These are phyloP conservation scores for Acipenser oxyrinchus DNA, from an alignment of 2,797 vertebrate species.

Conservation along the genomic window DNA sequence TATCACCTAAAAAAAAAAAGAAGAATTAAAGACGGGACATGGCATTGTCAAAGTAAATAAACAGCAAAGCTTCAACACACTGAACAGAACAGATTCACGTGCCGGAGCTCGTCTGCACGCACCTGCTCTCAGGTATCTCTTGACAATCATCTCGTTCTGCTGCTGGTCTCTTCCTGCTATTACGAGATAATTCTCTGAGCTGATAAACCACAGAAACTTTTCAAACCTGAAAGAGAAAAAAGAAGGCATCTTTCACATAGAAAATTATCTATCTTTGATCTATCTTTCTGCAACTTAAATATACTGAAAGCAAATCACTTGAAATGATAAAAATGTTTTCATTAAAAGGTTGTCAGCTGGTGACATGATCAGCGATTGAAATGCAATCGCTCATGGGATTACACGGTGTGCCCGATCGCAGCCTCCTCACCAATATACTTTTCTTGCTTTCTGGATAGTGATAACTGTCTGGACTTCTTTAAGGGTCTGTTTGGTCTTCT, in stretches of 20 bases:
- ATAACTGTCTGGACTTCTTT: slow-evolving; percentile 96
- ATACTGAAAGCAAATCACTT: too few species aligned
- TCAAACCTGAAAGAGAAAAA: slow-evolving; percentile 75
- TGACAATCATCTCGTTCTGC: slow-evolving; percentile 96
- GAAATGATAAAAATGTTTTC: too few species aligned
- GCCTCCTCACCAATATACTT: slow-evolving; percentile 84
- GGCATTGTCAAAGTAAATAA: not conserved
- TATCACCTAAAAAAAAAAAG: slow-evolving; percentile 64
- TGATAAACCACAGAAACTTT: slow-evolving; percentile 98
- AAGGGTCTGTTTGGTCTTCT: slow-evolving; percentile 91
- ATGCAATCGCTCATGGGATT: too few species aligned
- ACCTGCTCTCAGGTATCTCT: slow-evolving; percentile 84
- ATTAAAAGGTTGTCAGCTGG: too few species aligned
- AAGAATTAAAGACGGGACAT: not conserved
- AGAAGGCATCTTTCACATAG: too few species aligned
- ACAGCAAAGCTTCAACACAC: not conserved
- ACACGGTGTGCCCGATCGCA: not conserved
- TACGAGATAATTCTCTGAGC: slow-evolving; percentile 91
- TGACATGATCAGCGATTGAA: too few species aligned
- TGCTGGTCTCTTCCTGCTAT: slow-evolving; percentile 96
- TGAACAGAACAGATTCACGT: not conserved
- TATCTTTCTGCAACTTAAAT: too few species aligned
- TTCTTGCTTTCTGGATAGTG: slow-evolving; percentile 94
- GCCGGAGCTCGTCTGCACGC: slow-evolving; percentile 13
- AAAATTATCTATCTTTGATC: too few species aligned